These are phyloP conservation scores for Chaenocephalus aceratus DNA, from an alignment of 2,113 vertebrate genomes.

Conservation along the genomic window DNA sequence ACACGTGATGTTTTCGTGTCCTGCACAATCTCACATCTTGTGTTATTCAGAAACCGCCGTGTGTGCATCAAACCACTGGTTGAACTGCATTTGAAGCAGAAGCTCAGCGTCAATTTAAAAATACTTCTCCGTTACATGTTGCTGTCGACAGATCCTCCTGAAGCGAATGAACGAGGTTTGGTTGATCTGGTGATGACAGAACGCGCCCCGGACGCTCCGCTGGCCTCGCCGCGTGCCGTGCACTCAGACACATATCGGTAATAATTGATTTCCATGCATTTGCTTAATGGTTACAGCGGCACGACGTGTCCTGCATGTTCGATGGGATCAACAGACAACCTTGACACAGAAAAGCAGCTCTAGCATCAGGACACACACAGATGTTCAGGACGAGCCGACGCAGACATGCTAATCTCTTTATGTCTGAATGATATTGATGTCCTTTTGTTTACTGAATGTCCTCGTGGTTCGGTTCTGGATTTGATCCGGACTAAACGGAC, in stretches of 20 bases:
- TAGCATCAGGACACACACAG: neutral
- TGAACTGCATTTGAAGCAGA: too few relatives aligned
- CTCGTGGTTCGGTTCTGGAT: neutral
- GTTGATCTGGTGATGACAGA: constrained; percentile 24
- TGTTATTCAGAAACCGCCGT: too few relatives aligned
- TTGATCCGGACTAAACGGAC: neutral
- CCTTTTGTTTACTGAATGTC: neutral
- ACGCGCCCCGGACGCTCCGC: neutral
- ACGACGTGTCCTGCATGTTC: neutral
- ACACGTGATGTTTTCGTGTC: too few relatives aligned
- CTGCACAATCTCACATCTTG: too few relatives aligned
- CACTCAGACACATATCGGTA: neutral
- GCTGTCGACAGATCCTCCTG: neutral
- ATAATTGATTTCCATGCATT: constrained; percentile 22
- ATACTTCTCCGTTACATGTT: neutral
- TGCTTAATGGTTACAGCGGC: constrained; percentile 10
- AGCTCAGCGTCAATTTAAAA: neutral
- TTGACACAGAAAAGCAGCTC: neutral
- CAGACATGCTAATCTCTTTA: neutral
- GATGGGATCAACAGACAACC: neutral
- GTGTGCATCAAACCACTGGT: too few relatives aligned
- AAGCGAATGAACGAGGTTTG: constrained; percentile 8
- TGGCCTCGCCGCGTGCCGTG: neutral
- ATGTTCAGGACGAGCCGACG: constrained; percentile 12
- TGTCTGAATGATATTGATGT: neutral